A percentile compares a stretch with the other conserved stretches of the same genome.
phyloP scores from a whole-genome alignment of 2,113 vertebrate genomes.

The Ctenodactylus gundi region DNA sequence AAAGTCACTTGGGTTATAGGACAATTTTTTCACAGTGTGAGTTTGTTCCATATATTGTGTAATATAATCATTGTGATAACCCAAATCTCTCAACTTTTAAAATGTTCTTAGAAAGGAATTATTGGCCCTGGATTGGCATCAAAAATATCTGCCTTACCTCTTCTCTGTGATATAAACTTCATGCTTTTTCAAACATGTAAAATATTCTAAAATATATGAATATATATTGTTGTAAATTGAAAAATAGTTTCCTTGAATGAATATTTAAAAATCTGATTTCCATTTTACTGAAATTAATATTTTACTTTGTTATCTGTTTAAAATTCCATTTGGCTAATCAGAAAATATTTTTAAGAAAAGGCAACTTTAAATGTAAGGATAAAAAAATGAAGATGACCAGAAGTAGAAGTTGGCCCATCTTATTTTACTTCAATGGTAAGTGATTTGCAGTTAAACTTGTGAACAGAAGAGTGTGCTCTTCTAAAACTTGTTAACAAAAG shows the following conservation, averaged over 20 bases:
- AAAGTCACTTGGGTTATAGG: neutral
- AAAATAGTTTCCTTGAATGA: constrained; percentile 3
- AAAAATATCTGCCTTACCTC: neutral
- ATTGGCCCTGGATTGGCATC: neutral
- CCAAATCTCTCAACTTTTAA: neutral
- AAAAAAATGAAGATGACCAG: neutral
- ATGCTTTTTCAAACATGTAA: constrained; percentile 2
- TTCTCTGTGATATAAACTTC: constrained; percentile 7
- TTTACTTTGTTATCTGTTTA: constrained; percentile 25
- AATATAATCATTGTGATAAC: neutral
- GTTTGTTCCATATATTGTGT: neutral
- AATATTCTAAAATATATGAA: neutral
- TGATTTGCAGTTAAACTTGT: constrained; percentile 50
- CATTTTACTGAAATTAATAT: constrained; percentile 41
- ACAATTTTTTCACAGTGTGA: constrained; percentile 25
- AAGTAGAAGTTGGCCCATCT: neutral
- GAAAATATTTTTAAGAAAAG: constrained; percentile 37
- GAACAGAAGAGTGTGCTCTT: constrained; percentile 48
- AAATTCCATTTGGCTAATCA: constrained; percentile 30
- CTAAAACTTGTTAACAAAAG: constrained; percentile 48
- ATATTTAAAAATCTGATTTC: constrained; percentile 9
- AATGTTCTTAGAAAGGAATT: neutral
- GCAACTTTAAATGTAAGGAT: neutral
- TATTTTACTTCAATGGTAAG: constrained; percentile 22
- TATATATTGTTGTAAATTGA: neutral